Evolutionary conservation across 2,113 vertebrate species (phyloP).

Genomic region (Malurus melanocephalus): DNA sequence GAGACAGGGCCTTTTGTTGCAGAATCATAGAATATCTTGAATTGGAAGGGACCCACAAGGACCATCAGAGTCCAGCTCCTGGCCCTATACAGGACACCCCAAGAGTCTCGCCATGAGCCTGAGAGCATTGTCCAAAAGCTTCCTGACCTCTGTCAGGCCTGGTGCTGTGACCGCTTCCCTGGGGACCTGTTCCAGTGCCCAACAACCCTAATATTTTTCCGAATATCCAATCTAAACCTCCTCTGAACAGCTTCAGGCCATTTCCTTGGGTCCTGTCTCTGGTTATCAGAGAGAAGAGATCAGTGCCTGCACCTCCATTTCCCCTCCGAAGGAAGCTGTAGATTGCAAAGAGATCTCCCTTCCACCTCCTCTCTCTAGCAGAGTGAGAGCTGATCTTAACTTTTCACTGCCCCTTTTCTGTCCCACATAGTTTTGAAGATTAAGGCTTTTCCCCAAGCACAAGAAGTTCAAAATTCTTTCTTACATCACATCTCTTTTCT

Average conservation of each 20-base stretch:
- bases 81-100: background rate
- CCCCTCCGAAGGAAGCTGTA: background rate
- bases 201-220: background rate
- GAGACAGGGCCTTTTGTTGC: background rate
- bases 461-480: background rate
- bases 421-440: background rate
- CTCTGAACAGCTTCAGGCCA: background rate
- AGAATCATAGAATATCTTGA: background rate
- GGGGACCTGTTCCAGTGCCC: background rate
- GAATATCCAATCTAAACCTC: background rate
- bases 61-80: background rate
- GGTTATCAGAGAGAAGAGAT: background rate
- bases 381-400: background rate
- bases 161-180: background rate
- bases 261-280: background rate
- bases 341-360: background rate
- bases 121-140: background rate
- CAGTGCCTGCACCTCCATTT: background rate
- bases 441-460: background rate
- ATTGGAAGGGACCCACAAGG: background rate
- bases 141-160: background rate
- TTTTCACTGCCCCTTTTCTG: background rate
- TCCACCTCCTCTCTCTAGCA: background rate
- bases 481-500: background rate
- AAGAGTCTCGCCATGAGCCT: background rate